Base-by-base conservation (phyloP, 2,113 vertebrate species). In the Salvelinus namaycush region DNA sequence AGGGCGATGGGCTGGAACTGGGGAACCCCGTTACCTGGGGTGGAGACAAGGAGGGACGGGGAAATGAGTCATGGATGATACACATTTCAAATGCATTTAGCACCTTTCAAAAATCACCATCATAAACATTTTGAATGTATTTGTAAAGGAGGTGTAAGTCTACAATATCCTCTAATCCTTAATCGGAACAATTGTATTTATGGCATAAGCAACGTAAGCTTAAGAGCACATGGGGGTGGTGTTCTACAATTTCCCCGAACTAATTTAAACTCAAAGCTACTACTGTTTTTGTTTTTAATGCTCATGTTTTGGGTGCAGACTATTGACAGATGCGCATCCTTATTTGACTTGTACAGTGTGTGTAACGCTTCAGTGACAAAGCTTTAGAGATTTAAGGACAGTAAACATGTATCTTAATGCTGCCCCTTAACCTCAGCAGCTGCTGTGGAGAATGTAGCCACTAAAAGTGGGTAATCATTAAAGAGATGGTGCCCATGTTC, bases 1-100 rank as follows among this genome's bases (percentile, higher is more conserved):
- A 99, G 84, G 8, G 93, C 94, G 60, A 99, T 99, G 0, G 97
- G 95, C 89, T 98, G 97, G 91, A 99, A 99, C 93, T 98, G 97
- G 83, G 98, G 97, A 48, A 99, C 98, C 1, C 97, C 98, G 0
- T 97, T 96, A 75, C 98, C 98, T 99, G 87, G 26, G 39, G 29
- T 0, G 6, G 65, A 34, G 20, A 70, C 20, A 49, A 34, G 39
- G 31, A 20, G 29, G 67, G 57, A 31, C 27, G 16, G 22, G 6
- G 22, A 9, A 11, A 60, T 27, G 29, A n/a, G 18, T 34, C 66
- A 68, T 68, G 24, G 12, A 29, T 27, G 64, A 27, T 3, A 44
- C 39, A 44, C 34, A 34, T 34, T 34, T 34, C 34, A 34, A 34
- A 34, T 34, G 34, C 34, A 34, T 34, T 34, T 34, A 34, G 6